Evolutionary conservation across 1,140 invertebrate genomes (phyloP).

Genomic region (Drosophila teissieri): DNA sequence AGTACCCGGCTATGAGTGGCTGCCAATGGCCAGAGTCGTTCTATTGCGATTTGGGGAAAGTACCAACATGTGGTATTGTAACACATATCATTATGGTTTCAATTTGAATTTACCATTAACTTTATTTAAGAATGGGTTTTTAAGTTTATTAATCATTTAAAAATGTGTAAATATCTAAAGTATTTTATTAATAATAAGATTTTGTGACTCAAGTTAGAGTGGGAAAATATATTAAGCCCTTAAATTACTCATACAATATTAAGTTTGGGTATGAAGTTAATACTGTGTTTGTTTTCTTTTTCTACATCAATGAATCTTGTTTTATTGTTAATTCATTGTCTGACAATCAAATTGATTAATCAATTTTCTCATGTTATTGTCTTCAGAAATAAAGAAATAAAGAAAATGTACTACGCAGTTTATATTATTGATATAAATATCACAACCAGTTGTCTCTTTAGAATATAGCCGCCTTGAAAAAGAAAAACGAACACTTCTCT

Average conservation of each 20-base stretch:
- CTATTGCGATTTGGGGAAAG: neutral
- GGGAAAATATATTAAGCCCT: no score
- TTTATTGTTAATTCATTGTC: slow-evolving; percentile 8
- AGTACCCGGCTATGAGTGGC: slow-evolving; percentile 3
- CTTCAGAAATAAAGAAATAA: neutral
- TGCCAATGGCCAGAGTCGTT: neutral
- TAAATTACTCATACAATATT: no score
- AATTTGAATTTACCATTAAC: no score
- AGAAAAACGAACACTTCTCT: neutral
- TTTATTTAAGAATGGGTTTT: no score
- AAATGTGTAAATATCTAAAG: no score
- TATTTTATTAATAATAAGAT: no score
- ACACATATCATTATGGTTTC: no score
- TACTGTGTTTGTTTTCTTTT: neutral
- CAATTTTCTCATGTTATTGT: slow-evolving; percentile 5
- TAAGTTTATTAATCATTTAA: no score
- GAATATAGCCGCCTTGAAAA: neutral
- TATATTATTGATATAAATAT: neutral
- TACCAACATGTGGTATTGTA: neutral
- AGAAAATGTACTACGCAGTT: slow-evolving; percentile 49
- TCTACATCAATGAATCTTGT: no score
- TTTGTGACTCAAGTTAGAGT: no score
- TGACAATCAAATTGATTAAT: slow-evolving; percentile 14
- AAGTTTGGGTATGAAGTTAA: no score
- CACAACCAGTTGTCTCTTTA: neutral